These are phyloP conservation scores for Gnathonemus longibarbis DNA, from an alignment of 2,113 vertebrate species.

Conservation along the genomic window DNA sequence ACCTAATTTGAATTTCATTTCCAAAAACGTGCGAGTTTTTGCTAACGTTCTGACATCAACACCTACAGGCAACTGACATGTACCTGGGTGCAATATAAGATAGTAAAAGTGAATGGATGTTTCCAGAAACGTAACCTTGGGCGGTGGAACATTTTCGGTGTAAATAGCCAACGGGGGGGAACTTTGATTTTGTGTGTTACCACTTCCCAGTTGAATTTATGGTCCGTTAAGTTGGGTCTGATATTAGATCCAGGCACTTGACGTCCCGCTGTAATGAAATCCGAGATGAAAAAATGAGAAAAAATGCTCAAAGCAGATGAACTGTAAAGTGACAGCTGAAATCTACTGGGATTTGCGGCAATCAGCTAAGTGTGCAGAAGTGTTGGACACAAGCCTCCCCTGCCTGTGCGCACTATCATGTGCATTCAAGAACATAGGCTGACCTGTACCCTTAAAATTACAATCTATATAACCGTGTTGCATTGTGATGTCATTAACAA, in stretches of 20 bases:
- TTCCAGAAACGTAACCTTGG: neutral
- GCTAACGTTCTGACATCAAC: neutral
- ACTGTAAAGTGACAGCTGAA: neutral
- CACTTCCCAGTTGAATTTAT: conserved; percentile 15
- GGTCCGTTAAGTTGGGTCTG: conserved; percentile 2
- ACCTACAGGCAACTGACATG: neutral
- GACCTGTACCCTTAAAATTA: neutral
- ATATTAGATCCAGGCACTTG: neutral
- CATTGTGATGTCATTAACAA: neutral
- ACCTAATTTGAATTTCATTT: neutral
- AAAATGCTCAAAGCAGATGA: conserved; percentile 5
- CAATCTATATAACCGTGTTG: neutral
- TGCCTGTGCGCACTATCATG: neutral
- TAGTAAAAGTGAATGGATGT: neutral
- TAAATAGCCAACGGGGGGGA: conserved; percentile 4
- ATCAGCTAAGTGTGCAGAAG: neutral
- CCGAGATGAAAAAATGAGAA: neutral
- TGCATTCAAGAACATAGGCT: neutral
- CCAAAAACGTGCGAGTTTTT: neutral
- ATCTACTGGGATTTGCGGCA: neutral
- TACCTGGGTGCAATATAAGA: neutral
- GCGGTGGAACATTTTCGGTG: neutral
- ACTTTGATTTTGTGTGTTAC: conserved; percentile 5
- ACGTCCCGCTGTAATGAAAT: conserved; percentile 11
- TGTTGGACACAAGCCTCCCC: neutral